These are phyloP conservation scores for Vanessa cardui DNA, from an alignment of 2,888 invertebrate species.

Conservation along the genomic window DNA sequence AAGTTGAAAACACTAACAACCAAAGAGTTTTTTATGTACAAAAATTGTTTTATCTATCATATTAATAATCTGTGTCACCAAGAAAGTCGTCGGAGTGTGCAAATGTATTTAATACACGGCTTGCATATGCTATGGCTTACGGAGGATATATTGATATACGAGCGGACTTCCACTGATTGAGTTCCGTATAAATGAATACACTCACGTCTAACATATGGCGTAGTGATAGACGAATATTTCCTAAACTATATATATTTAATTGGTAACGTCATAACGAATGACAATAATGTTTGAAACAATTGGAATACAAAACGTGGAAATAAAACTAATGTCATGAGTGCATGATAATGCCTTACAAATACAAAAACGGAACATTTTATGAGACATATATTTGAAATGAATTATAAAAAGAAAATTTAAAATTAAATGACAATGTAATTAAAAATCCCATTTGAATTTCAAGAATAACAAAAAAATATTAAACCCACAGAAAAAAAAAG, in stretches of 20 bases:
- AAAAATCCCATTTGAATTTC: too few species aligned
- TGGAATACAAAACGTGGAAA: background rate
- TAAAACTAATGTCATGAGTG: background rate
- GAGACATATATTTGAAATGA: too few species aligned
- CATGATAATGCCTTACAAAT: background rate
- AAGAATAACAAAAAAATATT: too few species aligned
- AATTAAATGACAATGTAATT: too few species aligned
- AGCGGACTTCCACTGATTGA: slow-evolving; percentile 18
- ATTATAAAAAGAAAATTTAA: too few species aligned
- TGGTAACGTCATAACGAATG: background rate
- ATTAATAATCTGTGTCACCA: slow-evolving; percentile 7
- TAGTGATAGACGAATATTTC: background rate
- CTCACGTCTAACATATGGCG: background rate
- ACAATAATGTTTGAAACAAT: background rate
- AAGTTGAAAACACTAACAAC: too few species aligned
- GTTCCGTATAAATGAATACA: background rate
- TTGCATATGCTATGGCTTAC: background rate
- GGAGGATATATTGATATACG: slow-evolving; percentile 12
- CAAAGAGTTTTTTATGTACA: too few species aligned
- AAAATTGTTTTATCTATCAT: background rate
- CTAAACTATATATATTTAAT: background rate
- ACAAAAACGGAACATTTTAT: too few species aligned
- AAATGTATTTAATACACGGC: slow-evolving; percentile 21
- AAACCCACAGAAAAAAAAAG: too few species aligned
- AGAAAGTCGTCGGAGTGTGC: slow-evolving; percentile 12